Base-by-base conservation (phyloP, 2,888 invertebrate genomes). In the Esperia sulphurella region DNA sequence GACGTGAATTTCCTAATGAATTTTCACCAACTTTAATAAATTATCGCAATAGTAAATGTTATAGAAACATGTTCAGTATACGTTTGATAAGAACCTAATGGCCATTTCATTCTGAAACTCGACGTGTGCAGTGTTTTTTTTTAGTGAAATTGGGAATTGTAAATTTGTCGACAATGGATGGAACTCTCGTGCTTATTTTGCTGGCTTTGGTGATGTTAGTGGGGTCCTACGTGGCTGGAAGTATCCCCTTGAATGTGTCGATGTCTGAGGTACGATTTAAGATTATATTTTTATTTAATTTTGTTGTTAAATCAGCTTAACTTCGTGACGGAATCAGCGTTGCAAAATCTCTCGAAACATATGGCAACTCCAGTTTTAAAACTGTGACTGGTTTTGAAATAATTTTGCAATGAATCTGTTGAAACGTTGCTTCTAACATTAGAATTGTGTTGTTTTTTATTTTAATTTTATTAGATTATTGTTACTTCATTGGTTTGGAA, bases 151-250 rank as follows among this genome's bases (percentile, higher is more conserved):
- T 21, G 2, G 21, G 5, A 21, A 3, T 21, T 21, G 21, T 21
- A 21, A 21, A 21, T 21, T 21, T 21, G 21, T 21, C 21, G 21
- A 72, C n/a, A 61, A 96, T 96, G 96, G 97, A 97, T 74, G 96
- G 96, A 72, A 95, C 95, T 43, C 86, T 94, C 61, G 93, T 97
- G 61, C 90, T 98, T 52, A 88, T 97, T 77, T 90, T 97, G 64
- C 88, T 98, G 43, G 95, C 94, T 48, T 68, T 97, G 68, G 96
- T 99, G 50, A 99, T 99, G 99, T 90, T 99, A 55, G 91, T 98
- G 49, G 99, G 99, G 1, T 98, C 98, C 48, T 99, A 98, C 84
- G 82, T 98, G 46, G 95, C 98, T 61, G 99, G 99, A 45, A 96
- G 95, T 52, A 95, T 99, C 71, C 99, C 99, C 14, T 87, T 99